Evolutionary conservation across 1,140 invertebrate species (phyloP).

Genomic region (Andricus grossulariae): DNA sequence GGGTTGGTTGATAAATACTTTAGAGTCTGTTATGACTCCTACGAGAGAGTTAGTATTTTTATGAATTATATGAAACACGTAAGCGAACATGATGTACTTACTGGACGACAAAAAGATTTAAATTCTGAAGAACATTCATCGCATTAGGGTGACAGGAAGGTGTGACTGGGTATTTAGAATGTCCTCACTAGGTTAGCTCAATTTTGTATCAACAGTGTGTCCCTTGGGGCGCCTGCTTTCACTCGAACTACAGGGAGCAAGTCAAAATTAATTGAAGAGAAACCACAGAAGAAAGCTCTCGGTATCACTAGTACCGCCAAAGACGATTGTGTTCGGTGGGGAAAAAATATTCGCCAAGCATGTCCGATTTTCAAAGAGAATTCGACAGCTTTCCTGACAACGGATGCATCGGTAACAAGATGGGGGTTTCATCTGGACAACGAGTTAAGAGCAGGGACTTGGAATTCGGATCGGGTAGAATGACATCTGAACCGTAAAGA

Average conservation of each 20-base stretch:
- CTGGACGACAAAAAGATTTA: slow-evolving; percentile 1
- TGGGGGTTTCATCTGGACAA: no score
- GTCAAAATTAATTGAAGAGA: slow-evolving; percentile 37
- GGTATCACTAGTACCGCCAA: slow-evolving; percentile 31
- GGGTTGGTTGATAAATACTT: background rate
- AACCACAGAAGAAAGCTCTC: slow-evolving; percentile 37
- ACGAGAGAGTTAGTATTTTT: slow-evolving; percentile 11
- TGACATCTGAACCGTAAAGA: slow-evolving; percentile 63
- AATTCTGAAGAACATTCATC: no score
- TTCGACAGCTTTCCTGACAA: slow-evolving; percentile 54
- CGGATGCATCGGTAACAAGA: no score
- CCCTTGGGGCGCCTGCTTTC: no score
- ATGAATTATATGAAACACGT: slow-evolving; percentile 23
- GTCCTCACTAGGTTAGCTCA: background rate
- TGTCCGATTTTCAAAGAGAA: slow-evolving; percentile 45
- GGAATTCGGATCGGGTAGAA: slow-evolving; percentile 37
- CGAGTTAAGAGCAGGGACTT: no score
- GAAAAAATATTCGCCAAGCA: slow-evolving; percentile 32
- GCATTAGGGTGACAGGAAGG: background rate
- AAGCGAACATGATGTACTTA: background rate
- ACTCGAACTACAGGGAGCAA: no score
- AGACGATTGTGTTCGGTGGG: slow-evolving; percentile 53
- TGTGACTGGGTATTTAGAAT: background rate
- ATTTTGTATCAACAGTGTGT: no score
- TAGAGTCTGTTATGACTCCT: background rate